Evolutionary conservation across 2,888 invertebrate genomes (phyloP).

Genomic region (Lobophora halterata): DNA sequence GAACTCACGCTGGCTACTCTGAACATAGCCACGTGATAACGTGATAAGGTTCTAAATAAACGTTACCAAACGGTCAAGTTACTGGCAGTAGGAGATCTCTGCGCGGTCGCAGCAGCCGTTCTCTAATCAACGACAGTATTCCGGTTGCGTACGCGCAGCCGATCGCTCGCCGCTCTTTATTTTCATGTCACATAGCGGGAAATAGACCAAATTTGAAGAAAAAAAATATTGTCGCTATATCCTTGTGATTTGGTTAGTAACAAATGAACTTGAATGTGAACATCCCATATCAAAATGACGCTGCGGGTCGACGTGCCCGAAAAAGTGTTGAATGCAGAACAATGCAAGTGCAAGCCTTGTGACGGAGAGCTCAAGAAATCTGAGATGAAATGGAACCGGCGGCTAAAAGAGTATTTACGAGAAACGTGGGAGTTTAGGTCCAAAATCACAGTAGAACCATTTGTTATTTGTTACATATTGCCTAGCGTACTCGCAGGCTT

Average conservation of each 20-base stretch:
- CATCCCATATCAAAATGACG: slow-evolving; percentile 66
- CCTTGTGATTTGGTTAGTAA: slow-evolving; percentile 31
- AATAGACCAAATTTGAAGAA: too few relatives aligned
- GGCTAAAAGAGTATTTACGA: slow-evolving; percentile 64
- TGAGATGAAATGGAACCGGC: slow-evolving; percentile 58
- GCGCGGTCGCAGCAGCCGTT: slow-evolving; percentile 56
- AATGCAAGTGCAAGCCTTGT: slow-evolving; percentile 61
- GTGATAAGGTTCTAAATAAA: slow-evolving; percentile 75
- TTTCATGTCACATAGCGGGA: too few relatives aligned
- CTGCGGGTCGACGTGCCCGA: slow-evolving; percentile 74
- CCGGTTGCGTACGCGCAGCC: slow-evolving; percentile 53
- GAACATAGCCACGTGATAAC: slow-evolving; percentile 57
- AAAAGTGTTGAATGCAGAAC: slow-evolving; percentile 61
- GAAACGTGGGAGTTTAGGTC: slow-evolving; percentile 64
- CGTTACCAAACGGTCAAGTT: slow-evolving; percentile 61
- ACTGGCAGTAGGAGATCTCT: slow-evolving; percentile 62
- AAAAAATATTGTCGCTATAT: slow-evolving; percentile 1
- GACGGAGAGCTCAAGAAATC: slow-evolving; percentile 52
- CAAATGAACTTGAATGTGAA: slow-evolving; percentile 61
- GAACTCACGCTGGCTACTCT: slow-evolving; percentile 1
- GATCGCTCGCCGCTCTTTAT: slow-evolving; percentile 34
- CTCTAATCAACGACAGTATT: slow-evolving; percentile 38
- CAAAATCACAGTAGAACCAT: slow-evolving; percentile 84
- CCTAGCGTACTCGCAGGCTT: slow-evolving; percentile 84
- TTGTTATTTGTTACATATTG: slow-evolving; percentile 83